phyloP scores from a whole-genome alignment of 1,140 invertebrate genomes.

The Tachypleus tridentatus region DNA sequence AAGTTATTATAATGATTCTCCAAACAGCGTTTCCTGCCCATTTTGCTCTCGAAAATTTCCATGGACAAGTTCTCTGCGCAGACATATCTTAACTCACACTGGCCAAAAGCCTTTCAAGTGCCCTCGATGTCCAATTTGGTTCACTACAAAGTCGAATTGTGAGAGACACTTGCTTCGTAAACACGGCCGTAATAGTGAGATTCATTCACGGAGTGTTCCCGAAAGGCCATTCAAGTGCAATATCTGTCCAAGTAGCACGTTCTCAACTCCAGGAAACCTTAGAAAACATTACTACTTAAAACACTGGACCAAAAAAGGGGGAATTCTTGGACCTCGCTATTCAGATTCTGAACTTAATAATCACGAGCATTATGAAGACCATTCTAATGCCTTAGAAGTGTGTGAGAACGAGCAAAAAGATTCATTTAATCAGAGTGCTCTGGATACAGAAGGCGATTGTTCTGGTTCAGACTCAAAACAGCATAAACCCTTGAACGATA shows the following conservation, averaged over 20 bases:
- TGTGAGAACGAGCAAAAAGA: background rate
- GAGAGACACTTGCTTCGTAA: conserved; percentile 84
- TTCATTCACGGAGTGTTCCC: conserved; percentile 46
- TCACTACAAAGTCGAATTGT: conserved; percentile 95
- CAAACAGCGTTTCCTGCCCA: conserved; percentile 77
- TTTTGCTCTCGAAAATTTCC: conserved; percentile 87
- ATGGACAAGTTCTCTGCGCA: conserved; percentile 83
- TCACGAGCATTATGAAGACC: background rate
- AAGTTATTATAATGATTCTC: conserved; percentile 89
- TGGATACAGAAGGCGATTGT: conserved; percentile 34
- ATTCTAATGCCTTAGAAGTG: background rate
- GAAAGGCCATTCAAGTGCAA: conserved; percentile 73
- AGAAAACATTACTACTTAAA: conserved; percentile 61
- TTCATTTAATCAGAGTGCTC: background rate
- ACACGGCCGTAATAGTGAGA: conserved; percentile 44
- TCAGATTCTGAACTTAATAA: background rate
- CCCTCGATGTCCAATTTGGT: conserved; percentile 74
- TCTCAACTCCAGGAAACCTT: conserved; percentile 63
- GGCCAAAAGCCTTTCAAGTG: conserved; percentile 95
- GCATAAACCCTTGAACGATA: no score
- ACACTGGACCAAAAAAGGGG: conserved; percentile 35
- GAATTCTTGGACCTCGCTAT: conserved; percentile 5
- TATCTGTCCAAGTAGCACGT: conserved; percentile 69
- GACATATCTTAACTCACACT: conserved; percentile 86
- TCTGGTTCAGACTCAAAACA: conserved; percentile 23